Base-by-base conservation (phyloP, 2,888 invertebrate genomes). In the Caenorhabditis becei region DNA sequence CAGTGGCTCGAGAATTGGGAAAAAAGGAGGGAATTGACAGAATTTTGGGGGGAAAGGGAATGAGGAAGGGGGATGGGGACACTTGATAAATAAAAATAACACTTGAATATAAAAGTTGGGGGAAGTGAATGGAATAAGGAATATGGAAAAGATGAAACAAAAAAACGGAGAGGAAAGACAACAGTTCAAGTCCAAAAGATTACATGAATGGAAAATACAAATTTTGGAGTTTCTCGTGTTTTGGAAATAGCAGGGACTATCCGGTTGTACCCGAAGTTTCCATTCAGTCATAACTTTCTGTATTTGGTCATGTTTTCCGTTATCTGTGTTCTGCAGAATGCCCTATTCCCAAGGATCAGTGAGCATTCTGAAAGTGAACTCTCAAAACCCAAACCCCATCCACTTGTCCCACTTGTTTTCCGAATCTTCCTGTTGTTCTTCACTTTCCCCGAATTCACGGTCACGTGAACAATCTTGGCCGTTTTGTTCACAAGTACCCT, bases 51-150 rank as follows among this genome's bases (percentile, higher is more conserved):
- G 14, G 63, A 14, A 26, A 26, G 35, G 28, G 4, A 35, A 16
- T 14, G 49, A 44, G 54, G 20, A 44, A 49, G 58, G 49, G 35
- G 18, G 56, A 47, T 41, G 58, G 24, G 54, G 44, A 49, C 41
- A 26, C 70, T 70, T 70, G 53, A 70, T 71, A 65, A 72, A 65
- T 49, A 71, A 62, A 47, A 49, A 74, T 59, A 65, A 65, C 62
- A 71, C 58, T 66, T 10, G 35, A n/a, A n/a, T n/a, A n/a, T n/a
- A n/a, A 62, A 69, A 62, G 20, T 16, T 41, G 41, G 32, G 14
- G 56, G 44, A 54, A 56, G 35, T 14, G 26, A 18, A 58, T 67
- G 47, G 54, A 54, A 37, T n/a, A n/a, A n/a, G n/a, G n/a, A n/a
- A n/a, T n/a, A n/a, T n/a, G n/a, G n/a, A 59, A 59, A 10, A 56